Percentiles rank a stretch among this genome's conserved stretches.
These are phyloP conservation scores for Sericinus montela DNA, from an alignment of 2,888 invertebrate species.

Conservation along the genomic window DNA sequence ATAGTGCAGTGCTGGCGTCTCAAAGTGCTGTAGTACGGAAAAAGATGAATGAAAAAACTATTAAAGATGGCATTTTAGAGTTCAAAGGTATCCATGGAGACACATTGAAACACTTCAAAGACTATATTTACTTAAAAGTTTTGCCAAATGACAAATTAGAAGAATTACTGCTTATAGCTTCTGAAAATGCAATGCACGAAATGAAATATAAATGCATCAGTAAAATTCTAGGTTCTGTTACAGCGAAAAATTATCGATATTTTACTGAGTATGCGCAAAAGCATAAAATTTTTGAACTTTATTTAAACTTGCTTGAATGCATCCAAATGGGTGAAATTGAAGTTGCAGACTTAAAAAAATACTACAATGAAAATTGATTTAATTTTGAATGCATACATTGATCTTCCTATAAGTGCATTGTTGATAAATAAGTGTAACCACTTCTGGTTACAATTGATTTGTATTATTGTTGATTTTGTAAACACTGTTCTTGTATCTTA, in stretches of 20 bases:
- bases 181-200: not conserved
- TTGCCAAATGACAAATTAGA: constrained; percentile 2
- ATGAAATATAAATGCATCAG: constrained; percentile 3
- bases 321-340: constrained; percentile 2
- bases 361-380: no score
- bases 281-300: constrained; percentile 2
- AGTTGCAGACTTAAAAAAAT: not conserved
- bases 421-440: no score
- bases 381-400: no score
- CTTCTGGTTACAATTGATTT: no score
- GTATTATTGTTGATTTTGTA: no score
- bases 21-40: not conserved
- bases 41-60: constrained; percentile 9
- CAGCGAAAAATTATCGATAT: not conserved
- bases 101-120: constrained; percentile 7
- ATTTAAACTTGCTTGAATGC: not conserved
- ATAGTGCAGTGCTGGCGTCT: constrained; percentile 3
- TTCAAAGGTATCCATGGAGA: not conserved
- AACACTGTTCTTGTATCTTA: no score
- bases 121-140: constrained; percentile 1
- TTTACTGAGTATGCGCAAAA: constrained; percentile 1
- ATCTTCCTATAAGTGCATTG: no score
- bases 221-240: not conserved
- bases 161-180: constrained; percentile 5
- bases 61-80: constrained; percentile 6